Percentiles rank a stretch among this genome's conserved stretches.
Conservation (phyloP, 2,113 vertebrate species). For the Pachycephala philippinensis region DNA sequence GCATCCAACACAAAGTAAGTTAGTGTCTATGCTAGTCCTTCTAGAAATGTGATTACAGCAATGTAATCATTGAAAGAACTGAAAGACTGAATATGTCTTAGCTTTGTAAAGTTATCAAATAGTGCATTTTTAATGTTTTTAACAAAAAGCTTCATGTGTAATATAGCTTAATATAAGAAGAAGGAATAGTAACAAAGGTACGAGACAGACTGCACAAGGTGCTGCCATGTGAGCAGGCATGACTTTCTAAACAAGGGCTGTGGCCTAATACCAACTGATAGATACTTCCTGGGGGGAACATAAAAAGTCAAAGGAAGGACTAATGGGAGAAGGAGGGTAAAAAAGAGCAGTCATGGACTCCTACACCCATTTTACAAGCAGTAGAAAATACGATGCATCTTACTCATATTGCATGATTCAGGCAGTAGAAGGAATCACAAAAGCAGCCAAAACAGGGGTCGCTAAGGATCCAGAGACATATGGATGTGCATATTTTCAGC, state of each 20-base stretch:
- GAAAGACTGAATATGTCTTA: neutral
- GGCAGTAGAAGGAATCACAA: neutral
- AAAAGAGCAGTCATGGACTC: neutral
- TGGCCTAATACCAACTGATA: neutral
- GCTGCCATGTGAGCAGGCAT: accelerated
- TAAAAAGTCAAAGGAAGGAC: neutral
- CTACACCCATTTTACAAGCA: neutral
- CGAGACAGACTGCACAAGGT: neutral
- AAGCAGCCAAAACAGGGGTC: neutral
- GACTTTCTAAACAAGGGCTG: neutral
- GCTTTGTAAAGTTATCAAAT: neutral
- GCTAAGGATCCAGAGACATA: neutral
- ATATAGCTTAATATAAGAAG: neutral
- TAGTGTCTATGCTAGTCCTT: neutral
- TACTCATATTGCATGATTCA: neutral
- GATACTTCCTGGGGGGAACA: neutral
- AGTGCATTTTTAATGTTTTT: neutral
- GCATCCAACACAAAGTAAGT: neutral
- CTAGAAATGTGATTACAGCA: neutral
- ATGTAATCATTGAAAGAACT: neutral
- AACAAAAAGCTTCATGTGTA: neutral
- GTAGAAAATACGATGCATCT: neutral
- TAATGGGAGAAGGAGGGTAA: neutral
- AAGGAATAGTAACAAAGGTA: neutral
- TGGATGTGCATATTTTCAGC: neutral